Percentiles rank a stretch among this genome's conserved stretches.
Conservation (phyloP, 2,888 invertebrate genomes). For the Dolomedes plantarius region DNA sequence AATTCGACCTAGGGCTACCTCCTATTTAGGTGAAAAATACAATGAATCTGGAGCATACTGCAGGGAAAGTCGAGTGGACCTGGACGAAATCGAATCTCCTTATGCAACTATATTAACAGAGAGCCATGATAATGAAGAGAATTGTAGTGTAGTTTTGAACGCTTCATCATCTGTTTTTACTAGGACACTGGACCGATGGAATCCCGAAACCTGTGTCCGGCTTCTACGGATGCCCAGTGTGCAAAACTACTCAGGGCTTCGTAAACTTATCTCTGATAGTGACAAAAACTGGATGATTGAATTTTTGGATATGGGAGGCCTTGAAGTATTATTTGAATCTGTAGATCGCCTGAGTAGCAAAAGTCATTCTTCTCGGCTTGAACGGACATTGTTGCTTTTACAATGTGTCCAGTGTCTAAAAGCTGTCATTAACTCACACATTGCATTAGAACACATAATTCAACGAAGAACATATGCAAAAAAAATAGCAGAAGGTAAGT, state of each 20-base stretch:
- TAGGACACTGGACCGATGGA: conserved; percentile 74
- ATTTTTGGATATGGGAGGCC: conserved; percentile 78
- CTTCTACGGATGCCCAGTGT: conserved; percentile 75
- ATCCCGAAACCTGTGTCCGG: conserved; percentile 76
- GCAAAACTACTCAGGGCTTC: conserved; percentile 75
- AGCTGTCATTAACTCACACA: conserved; percentile 77
- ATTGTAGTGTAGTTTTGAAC: neutral
- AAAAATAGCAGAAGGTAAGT: conserved; percentile 77
- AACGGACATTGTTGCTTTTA: conserved; percentile 77
- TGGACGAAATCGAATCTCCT: conserved; percentile 17
- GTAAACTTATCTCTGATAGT: conserved; percentile 74
- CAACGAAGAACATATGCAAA: conserved; percentile 76
- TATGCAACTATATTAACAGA: neutral
- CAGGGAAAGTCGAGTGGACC: conserved; percentile 22
- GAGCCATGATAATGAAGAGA: neutral
- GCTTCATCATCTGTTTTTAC: neutral
- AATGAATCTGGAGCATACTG: conserved; percentile 20
- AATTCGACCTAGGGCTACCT: neutral
- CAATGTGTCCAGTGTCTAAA: conserved; percentile 78
- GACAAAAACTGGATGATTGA: conserved; percentile 77
- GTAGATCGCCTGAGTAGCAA: conserved; percentile 76
- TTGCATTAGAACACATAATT: conserved; percentile 77
- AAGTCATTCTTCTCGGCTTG: conserved; percentile 75
- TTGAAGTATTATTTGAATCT: conserved; percentile 77
- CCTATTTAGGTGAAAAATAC: neutral